Base-by-base conservation (phyloP, 2,797 vertebrate species). In the Astyanax mexicanus region DNA sequence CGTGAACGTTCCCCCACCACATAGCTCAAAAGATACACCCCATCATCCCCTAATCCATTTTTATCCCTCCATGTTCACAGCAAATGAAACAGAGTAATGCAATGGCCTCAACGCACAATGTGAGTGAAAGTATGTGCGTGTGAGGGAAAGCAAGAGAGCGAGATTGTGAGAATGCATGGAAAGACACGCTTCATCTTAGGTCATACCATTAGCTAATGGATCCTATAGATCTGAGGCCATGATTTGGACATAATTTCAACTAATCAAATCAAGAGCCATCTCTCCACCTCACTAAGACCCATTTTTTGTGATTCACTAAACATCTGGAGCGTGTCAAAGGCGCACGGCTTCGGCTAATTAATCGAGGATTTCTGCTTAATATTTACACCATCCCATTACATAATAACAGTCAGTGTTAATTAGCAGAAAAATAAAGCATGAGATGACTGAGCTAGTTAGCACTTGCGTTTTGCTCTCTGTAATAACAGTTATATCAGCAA, bases 131-230 rank as follows among this genome's bases (percentile, higher is more conserved):
- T 4, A 58, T 2, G 19, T 38, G 8, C 38, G n/a, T 15, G 58
- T 38, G 8, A 61, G 35, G 61, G 25, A 55, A 21, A 54, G 23
- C 25, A 23, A 70, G 32, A 70, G 32, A 40, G 10, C 40, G 21
- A 25, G 58, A 45, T 55, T 32, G 55, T 64, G 29, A n/a, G 21
- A 51, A 37, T 27, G 44, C 45, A 74, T 54, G 13, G 76, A 83
- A 86, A 78, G 84, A 82, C 76, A 9, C 35, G 45, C 12, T 52
- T 42, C 60, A 74, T 57, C 76, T 89, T 69, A 84, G 80, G 76
- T 92, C 90, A 90, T 83, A 69, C 80, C 38, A 76, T 80, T 80
- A 17, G 74, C 64, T 81, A 88, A 89, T 80, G 27, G 66, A 84
- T 87, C 89, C 85, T 84, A 87, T 71, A 84, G 84, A 88, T 80